Evolutionary conservation across 2,888 invertebrate species (phyloP).

Genomic region (Nemapogon koenigi): DNA sequence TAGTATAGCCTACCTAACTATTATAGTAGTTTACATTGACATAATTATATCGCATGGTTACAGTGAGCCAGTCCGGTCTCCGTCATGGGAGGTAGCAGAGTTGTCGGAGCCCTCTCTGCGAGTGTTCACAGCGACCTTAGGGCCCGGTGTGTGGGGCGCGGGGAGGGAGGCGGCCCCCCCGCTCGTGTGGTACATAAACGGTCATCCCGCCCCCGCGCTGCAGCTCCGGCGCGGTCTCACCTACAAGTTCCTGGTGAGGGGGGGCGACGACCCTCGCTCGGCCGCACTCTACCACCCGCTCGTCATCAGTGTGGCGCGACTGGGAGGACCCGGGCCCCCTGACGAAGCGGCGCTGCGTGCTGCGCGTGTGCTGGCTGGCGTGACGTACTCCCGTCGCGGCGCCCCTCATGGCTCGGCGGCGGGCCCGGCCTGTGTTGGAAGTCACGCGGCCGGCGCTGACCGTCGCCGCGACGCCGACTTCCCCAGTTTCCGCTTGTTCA

Average conservation of each 20-base stretch:
- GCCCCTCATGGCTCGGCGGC: constrained; percentile 82
- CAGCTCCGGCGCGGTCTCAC: constrained; percentile 85
- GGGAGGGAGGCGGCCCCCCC: constrained; percentile 80
- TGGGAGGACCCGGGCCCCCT: constrained; percentile 81
- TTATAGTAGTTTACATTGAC: too few relatives aligned
- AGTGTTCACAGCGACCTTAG: constrained; percentile 81
- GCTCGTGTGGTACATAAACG: constrained; percentile 94
- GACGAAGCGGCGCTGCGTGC: constrained; percentile 72
- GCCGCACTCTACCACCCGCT: constrained; percentile 87
- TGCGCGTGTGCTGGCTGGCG: constrained; percentile 79
- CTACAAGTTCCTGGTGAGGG: constrained; percentile 74
- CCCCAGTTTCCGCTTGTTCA: constrained; percentile 82
- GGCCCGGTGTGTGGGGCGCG: constrained; percentile 83
- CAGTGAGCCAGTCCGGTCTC: constrained; percentile 18
- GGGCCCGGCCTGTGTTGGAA: constrained; percentile 80
- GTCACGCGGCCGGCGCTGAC: constrained; percentile 71
- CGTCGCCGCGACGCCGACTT: constrained; percentile 80
- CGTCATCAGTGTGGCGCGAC: constrained; percentile 84
- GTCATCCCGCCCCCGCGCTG: constrained; percentile 84
- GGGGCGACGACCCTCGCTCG: constrained; percentile 90
- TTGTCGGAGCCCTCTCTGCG: constrained; percentile 75
- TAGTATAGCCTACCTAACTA: too few relatives aligned
- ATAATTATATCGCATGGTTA: too few relatives aligned
- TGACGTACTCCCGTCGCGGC: constrained; percentile 82
- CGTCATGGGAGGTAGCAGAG: constrained; percentile 68